Conservation (phyloP, 2,888 invertebrate species). For the Campoplex capitator region DNA sequence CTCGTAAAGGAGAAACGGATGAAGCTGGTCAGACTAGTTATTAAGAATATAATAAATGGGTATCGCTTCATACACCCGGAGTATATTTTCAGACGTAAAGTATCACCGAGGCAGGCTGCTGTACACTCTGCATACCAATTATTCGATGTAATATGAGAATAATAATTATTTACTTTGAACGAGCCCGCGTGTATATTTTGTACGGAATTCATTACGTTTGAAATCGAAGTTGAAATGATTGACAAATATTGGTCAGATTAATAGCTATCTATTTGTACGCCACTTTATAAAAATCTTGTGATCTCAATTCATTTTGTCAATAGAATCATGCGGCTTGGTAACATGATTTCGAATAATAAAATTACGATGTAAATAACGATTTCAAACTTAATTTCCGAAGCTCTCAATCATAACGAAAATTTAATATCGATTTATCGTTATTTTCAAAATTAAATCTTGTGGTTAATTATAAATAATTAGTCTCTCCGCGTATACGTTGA, state of each 20-base stretch:
- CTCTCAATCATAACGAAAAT: not conserved
- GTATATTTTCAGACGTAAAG: constrained; percentile 43
- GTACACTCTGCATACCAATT: constrained; percentile 37
- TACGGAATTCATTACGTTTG: constrained; percentile 10
- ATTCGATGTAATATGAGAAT: constrained; percentile 31
- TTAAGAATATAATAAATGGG: constrained; percentile 61
- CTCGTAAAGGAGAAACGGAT: constrained; percentile 60
- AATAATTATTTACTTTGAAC: constrained; percentile 51
- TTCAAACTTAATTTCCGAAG: no score
- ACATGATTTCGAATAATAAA: no score
- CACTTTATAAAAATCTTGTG: not conserved
- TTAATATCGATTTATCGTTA: not conserved
- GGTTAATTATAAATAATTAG: constrained; percentile 31
- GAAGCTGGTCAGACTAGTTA: constrained; percentile 63
- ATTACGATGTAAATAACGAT: no score
- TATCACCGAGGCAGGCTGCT: constrained; percentile 11
- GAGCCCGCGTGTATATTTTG: not conserved
- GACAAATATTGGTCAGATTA: not conserved
- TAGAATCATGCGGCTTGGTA: not conserved
- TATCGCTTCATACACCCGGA: constrained; percentile 52
- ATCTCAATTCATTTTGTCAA: not conserved
- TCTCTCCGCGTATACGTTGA: constrained; percentile 13
- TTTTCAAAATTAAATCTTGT: constrained; percentile 6
- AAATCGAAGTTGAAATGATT: constrained; percentile 12
- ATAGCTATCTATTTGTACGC: not conserved